phyloP scores from a whole-genome alignment of 2,113 vertebrate genomes.

The Megaceryle torquata region DNA sequence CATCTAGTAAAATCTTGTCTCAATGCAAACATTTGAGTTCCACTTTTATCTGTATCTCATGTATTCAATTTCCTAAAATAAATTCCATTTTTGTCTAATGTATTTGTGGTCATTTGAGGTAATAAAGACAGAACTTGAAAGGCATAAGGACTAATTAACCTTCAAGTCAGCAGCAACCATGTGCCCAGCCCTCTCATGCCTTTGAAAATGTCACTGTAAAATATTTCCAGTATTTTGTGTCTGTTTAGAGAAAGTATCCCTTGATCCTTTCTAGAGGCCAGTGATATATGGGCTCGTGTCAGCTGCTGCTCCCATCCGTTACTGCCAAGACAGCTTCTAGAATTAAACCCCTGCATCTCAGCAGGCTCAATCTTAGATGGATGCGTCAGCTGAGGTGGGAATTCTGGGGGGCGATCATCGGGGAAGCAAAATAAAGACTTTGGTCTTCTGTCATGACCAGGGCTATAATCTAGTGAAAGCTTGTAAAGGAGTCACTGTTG shows the following conservation, averaged over 20 bases:
- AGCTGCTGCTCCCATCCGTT: slow-evolving; percentile 27
- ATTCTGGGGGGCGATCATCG: not conserved
- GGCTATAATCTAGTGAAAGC: not conserved
- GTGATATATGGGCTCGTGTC: slow-evolving; percentile 5
- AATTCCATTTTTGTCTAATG: not conserved
- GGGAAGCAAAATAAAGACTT: not conserved
- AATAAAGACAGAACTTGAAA: not conserved
- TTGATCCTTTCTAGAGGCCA: slow-evolving; percentile 2
- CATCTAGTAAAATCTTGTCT: not conserved
- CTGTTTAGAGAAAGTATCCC: not conserved
- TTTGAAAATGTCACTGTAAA: slow-evolving; percentile 18
- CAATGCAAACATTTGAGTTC: not conserved
- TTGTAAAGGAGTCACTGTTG: not conserved
- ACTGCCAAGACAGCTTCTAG: not conserved
- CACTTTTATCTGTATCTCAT: not conserved
- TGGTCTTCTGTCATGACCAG: not conserved
- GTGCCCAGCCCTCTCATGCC: not conserved
- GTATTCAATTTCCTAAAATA: not conserved
- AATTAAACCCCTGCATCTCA: not conserved
- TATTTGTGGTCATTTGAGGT: not conserved
- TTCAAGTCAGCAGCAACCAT: not conserved
- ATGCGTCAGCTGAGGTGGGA: slow-evolving; percentile 5
- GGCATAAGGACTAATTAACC: not conserved
- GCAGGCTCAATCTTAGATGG: not conserved
- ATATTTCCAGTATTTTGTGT: not conserved